Percentiles rank a stretch among this genome's conserved stretches.
Evolutionary conservation across 2,113 vertebrate species (phyloP).

Genomic region (Elephantulus edwardii): DNA sequence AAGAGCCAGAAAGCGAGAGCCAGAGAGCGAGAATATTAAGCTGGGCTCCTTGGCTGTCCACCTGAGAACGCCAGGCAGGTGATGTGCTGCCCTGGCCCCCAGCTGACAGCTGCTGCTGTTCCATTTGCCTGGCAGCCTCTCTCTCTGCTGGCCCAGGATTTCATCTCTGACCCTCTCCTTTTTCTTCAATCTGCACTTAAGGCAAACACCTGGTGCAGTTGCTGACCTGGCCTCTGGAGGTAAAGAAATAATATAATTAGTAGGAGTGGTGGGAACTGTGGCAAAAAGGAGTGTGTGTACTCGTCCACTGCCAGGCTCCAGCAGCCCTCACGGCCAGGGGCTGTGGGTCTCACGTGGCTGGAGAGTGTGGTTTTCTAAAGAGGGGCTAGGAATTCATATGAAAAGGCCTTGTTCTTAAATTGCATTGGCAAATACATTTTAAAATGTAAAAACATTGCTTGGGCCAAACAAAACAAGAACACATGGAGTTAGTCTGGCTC

Average conservation of each 20-base stretch:
- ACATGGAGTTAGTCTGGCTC: background rate
- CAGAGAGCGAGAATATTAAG: no score
- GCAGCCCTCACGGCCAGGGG: background rate
- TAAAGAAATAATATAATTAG: background rate
- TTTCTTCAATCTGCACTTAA: background rate
- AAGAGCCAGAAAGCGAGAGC: no score
- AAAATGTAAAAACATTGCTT: constrained; percentile 39
- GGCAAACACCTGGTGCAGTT: background rate
- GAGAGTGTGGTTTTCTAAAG: constrained; percentile 10
- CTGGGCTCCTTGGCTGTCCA: background rate
- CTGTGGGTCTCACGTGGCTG: background rate
- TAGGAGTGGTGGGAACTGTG: background rate
- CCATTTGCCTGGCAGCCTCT: background rate
- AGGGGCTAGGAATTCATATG: constrained; percentile 13
- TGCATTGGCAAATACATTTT: constrained; percentile 45
- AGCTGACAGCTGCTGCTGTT: no score
- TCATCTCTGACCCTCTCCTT: background rate
- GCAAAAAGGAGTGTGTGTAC: background rate
- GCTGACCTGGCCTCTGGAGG: fast-evolving
- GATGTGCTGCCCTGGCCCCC: no score
- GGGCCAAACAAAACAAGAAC: constrained; percentile 49
- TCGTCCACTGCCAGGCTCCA: background rate
- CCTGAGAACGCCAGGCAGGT: background rate
- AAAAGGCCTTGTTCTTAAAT: constrained; percentile 26
- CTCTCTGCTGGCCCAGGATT: background rate